These are phyloP conservation scores for Hepsetus odoe DNA, from an alignment of 2,113 vertebrate species.

Conservation along the genomic window DNA sequence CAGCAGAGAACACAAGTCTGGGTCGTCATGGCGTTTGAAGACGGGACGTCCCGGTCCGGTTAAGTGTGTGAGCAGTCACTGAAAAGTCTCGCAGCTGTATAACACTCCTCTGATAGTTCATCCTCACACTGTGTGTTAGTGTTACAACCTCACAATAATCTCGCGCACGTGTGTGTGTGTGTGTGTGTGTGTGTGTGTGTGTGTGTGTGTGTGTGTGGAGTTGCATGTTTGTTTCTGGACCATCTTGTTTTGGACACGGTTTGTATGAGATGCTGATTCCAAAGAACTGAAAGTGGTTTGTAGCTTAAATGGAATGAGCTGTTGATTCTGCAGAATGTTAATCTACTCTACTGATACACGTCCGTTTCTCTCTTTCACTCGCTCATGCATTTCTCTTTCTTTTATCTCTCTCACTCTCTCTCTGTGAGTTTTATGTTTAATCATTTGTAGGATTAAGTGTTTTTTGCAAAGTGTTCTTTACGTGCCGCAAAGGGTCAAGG, in stretches of 20 bases:
- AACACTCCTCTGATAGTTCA: not conserved
- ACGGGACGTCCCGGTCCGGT: not conserved
- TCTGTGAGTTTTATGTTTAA: not conserved
- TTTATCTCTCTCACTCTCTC: not conserved
- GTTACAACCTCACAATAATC: not conserved
- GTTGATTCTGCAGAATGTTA: not conserved
- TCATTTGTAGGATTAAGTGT: not conserved
- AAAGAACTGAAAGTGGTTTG: not conserved
- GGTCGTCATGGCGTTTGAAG: slow-evolving; percentile 25
- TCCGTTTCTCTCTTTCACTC: not conserved
- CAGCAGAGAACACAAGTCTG: not conserved
- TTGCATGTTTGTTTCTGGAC: not conserved
- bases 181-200: not conserved
- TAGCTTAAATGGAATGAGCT: not conserved
- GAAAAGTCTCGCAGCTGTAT: not conserved
- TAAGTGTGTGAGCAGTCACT: not conserved
- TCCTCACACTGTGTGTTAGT: not conserved
- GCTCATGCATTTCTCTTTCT: not conserved
- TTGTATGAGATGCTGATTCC: not conserved
- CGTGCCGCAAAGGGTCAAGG: slow-evolving; percentile 9
- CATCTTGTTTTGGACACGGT: not conserved
- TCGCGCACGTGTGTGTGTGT: not conserved
- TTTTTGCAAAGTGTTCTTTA: slow-evolving; percentile 1
- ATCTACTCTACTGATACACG: not conserved
- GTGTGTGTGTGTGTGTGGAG: not conserved